Evolutionary conservation across 2,888 invertebrate species (phyloP).

Genomic region (Watsonalla cultraria): DNA sequence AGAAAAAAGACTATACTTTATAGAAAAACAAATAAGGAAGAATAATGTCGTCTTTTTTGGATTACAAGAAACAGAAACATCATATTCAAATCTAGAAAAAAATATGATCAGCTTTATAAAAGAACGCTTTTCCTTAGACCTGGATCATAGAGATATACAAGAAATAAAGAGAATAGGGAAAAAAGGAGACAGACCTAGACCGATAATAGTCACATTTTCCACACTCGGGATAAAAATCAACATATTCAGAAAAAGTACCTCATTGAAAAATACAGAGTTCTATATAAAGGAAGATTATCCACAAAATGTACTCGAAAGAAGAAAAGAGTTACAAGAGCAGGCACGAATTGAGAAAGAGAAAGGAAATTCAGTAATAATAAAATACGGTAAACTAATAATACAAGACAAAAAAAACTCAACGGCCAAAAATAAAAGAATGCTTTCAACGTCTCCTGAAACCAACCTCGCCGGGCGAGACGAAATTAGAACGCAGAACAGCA

Average conservation of each 20-base stretch:
- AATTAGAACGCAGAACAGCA: too few species aligned
- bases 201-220: too few species aligned
- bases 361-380: conserved; percentile 1
- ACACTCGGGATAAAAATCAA: background rate
- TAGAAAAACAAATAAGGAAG: conserved; percentile 13
- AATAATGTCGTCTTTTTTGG: conserved; percentile 4
- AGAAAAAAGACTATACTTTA: too few species aligned
- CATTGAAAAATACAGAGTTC: background rate
- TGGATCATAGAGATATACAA: background rate
- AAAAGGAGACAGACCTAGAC: background rate
- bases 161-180: background rate
- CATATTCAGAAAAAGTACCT: background rate
- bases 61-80: background rate
- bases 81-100: conserved; percentile 2
- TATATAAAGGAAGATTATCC: conserved; percentile 1
- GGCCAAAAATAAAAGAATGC: conserved; percentile 3
- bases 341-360: conserved; percentile 1
- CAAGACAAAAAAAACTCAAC: background rate
- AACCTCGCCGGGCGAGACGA: too few species aligned
- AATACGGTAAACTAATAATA: conserved; percentile 2
- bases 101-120: background rate
- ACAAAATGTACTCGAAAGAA: background rate
- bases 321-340: too few species aligned
- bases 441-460: conserved; percentile 1
- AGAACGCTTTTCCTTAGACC: background rate